Conservation (phyloP, 2,113 vertebrate genomes). For the Petaurus breviceps region DNA sequence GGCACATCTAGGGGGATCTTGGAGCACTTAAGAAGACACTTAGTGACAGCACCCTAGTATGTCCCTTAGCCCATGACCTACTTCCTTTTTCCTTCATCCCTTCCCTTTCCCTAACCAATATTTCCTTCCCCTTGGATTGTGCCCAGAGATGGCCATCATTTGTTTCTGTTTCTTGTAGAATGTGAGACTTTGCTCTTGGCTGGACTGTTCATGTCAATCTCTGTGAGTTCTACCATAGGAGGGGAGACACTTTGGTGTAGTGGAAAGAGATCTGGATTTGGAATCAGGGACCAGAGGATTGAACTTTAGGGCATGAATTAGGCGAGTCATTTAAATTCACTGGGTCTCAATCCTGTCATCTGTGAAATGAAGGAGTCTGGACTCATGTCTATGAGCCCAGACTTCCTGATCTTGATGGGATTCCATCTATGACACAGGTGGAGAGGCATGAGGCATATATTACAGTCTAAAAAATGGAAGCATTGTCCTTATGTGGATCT, state of each 20-base stretch:
- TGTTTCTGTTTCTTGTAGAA: not conserved
- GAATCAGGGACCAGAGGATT: not conserved
- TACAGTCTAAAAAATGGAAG: not conserved
- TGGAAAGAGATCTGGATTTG: not conserved
- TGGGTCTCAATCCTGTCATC: not conserved
- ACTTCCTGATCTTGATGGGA: not conserved
- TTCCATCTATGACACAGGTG: not conserved
- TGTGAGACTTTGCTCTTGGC: not conserved
- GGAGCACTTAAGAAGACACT: not conserved
- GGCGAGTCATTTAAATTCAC: not conserved
- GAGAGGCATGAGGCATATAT: not conserved
- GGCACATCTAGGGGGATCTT: not conserved
- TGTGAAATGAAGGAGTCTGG: not conserved
- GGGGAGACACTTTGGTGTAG: not conserved
- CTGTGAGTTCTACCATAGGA: not conserved
- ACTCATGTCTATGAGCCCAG: not conserved
- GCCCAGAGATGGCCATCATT: not conserved
- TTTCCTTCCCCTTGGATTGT: not conserved
- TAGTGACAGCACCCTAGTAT: not conserved
- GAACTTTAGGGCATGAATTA: not conserved
- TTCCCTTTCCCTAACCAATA: conserved; percentile 12
- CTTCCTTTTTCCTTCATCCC: conserved; percentile 25
- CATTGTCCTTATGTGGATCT: not conserved
- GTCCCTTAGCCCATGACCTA: not conserved
- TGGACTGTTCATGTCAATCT: not conserved